Evolutionary conservation across 2,113 vertebrate genomes (phyloP).

Genomic region (Pomatostomus ruficeps): DNA sequence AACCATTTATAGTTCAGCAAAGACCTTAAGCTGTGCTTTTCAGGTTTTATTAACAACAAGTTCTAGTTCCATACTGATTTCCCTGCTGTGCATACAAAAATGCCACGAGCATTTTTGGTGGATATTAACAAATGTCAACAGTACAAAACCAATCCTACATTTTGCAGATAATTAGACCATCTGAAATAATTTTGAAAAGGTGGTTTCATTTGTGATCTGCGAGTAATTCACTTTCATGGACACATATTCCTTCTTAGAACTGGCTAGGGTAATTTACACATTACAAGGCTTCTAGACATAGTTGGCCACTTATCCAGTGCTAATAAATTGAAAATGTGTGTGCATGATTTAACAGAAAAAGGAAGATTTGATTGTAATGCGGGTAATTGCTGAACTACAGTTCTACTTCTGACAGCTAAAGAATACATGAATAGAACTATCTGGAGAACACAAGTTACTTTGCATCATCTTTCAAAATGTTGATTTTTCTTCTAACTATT

Average conservation of each 20-base stretch:
- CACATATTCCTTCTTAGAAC: conserved; percentile 26
- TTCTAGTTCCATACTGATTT: conserved; percentile 51
- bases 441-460: not conserved
- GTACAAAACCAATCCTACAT: conserved; percentile 40
- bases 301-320: conserved; percentile 8
- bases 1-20: conserved; percentile 51
- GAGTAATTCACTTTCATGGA: conserved; percentile 62
- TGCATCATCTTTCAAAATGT: conserved; percentile 5
- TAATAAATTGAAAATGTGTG: conserved; percentile 54
- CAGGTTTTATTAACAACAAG: conserved; percentile 65
- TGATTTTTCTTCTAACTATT: not conserved
- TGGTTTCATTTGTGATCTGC: conserved; percentile 56
- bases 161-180: conserved; percentile 54
- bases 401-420: conserved; percentile 15
- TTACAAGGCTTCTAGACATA: conserved; percentile 50
- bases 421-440: not conserved
- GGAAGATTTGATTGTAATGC: conserved; percentile 11
- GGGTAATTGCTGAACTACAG: conserved; percentile 35
- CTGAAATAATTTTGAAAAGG: conserved; percentile 59
- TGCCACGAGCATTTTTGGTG: conserved; percentile 54
- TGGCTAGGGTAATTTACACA: conserved; percentile 46
- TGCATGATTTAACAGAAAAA: conserved; percentile 56
- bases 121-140: conserved; percentile 61
- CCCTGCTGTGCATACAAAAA: conserved; percentile 57
- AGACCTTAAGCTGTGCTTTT: conserved; percentile 64